Evolutionary conservation across 2,113 vertebrate species (phyloP).

Genomic region (Drymodes brunneopygia): DNA sequence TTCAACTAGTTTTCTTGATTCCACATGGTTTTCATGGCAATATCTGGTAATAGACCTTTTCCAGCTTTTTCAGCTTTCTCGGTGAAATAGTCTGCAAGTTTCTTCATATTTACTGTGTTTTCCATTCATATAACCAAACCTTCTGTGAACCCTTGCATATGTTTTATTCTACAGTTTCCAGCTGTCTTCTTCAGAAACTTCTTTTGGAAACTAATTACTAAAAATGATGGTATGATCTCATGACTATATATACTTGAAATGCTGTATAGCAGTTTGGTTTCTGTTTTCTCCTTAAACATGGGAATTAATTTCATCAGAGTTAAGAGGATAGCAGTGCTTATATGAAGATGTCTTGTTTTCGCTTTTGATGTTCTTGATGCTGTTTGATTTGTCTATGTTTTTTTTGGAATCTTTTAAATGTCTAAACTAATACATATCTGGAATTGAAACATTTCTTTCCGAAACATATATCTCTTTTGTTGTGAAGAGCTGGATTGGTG

Average conservation of each 20-base stretch:
- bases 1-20: not conserved
- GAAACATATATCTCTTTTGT: not conserved
- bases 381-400: not conserved
- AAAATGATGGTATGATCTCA: not conserved
- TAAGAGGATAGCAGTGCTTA: not conserved
- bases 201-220: not conserved
- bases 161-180: not conserved
- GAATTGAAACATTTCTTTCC: not conserved
- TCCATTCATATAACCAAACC: not conserved
- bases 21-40: not conserved
- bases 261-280: not conserved
- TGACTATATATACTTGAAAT: not conserved
- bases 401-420: not conserved
- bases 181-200: not conserved
- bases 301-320: not conserved
- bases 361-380: not conserved
- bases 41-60: not conserved
- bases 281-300: not conserved
- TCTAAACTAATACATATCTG: not conserved
- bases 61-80: not conserved
- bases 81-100: not conserved
- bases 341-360: not conserved
- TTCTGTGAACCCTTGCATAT: not conserved
- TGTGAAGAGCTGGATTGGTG: not conserved
- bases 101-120: not conserved